phyloP scores from a whole-genome alignment of 2,888 invertebrate species.

The Danaus chrysippus region DNA sequence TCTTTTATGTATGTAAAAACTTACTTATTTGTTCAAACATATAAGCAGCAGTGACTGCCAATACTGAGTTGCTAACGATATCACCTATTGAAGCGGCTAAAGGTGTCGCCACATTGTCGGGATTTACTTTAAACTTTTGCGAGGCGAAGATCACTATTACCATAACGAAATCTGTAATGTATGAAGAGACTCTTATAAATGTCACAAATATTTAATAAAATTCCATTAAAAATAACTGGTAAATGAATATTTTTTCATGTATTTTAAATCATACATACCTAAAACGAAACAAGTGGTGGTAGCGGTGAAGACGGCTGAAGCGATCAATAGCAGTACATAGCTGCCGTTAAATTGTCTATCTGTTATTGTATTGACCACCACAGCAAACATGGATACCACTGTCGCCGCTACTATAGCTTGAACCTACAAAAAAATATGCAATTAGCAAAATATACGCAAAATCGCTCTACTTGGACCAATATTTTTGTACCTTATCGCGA shows the following conservation, averaged over 20 bases:
- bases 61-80: slow-evolving; percentile 91
- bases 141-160: slow-evolving; percentile 93
- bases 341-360: slow-evolving; percentile 83
- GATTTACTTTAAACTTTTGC: slow-evolving; percentile 91
- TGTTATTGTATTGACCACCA: slow-evolving; percentile 85
- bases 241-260: no score
- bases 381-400: slow-evolving; percentile 90
- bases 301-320: slow-evolving; percentile 93
- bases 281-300: slow-evolving; percentile 94
- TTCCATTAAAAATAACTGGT: background rate
- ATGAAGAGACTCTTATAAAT: background rate
- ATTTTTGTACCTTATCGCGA: no score
- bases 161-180: slow-evolving; percentile 88
- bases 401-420: slow-evolving; percentile 94
- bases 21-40: slow-evolving; percentile 85
- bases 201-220: slow-evolving; percentile 13
- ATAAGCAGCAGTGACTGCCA: slow-evolving; percentile 89
- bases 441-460: background rate
- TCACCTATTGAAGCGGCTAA: slow-evolving; percentile 98
- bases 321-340: slow-evolving; percentile 87
- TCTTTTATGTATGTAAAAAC: slow-evolving; percentile 30
- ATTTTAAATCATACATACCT: slow-evolving; percentile 70
- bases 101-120: slow-evolving; percentile 98
- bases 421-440: slow-evolving; percentile 63
- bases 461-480: background rate